Percentiles rank a stretch among this genome's conserved stretches.
Evolutionary conservation across 2,888 invertebrate species (phyloP).

Genomic region (Helobdella robusta): DNA sequence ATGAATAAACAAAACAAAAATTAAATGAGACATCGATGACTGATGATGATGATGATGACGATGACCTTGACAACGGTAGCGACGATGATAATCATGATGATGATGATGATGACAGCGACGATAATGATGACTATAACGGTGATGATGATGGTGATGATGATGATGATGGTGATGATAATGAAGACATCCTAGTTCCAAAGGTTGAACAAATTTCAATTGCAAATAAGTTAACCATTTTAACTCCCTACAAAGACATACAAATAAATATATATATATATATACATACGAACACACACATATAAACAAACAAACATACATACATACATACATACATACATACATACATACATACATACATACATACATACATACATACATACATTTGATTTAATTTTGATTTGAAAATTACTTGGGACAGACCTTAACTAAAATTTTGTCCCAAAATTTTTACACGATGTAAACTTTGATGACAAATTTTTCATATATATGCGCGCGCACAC

Average conservation of each 20-base stretch:
- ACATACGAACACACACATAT: no score
- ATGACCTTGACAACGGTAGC: neutral
- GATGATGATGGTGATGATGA: constrained; percentile 8
- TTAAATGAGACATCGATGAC: no score
- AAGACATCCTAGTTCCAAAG: no score
- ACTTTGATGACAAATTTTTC: no score
- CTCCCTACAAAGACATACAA: no score
- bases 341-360: neutral
- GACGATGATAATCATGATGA: constrained; percentile 1
- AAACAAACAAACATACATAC: neutral
- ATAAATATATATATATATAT: no score
- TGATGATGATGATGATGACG: constrained; percentile 8
- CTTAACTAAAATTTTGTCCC: neutral
- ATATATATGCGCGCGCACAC: no score
- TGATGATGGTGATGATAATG: constrained; percentile 11
- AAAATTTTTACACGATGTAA: no score
- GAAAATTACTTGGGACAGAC: neutral
- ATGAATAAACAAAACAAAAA: no score
- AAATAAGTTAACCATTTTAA: no score
- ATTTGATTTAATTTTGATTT: neutral
- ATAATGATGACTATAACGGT: neutral
- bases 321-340: neutral
- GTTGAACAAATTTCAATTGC: no score
- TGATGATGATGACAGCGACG: constrained; percentile 8
- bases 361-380: neutral